phyloP scores from a whole-genome alignment of 2,113 vertebrate genomes.

The Grammomys dolichurus region DNA sequence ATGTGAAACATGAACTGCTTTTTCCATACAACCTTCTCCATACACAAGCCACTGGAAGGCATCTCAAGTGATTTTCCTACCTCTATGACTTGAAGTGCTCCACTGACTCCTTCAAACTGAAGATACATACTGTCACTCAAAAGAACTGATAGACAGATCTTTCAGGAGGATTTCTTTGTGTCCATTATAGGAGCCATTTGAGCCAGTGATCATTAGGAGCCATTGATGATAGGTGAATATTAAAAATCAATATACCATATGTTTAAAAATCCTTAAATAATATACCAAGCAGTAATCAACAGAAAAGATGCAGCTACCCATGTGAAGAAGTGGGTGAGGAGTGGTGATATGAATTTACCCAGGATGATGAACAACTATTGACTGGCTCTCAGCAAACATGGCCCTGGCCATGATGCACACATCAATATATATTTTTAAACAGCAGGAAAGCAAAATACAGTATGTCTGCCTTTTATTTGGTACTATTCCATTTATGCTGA shows the following conservation, averaged over 20 bases:
- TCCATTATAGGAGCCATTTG: not conserved
- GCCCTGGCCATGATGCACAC: not conserved
- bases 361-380: conserved; percentile 68
- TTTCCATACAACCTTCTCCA: conserved; percentile 72
- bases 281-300: not conserved
- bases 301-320: not conserved
- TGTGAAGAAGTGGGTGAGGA: conserved; percentile 49
- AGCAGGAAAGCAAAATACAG: conserved; percentile 26
- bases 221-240: not conserved
- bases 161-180: not conserved
- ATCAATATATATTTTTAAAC: not conserved
- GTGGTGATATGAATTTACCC: conserved; percentile 62
- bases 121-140: not conserved
- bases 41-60: conserved; percentile 25
- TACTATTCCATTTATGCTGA: conserved; percentile 57
- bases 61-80: rapidly evolving
- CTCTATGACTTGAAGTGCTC: not conserved
- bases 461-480: not conserved
- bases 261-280: conserved; percentile 23
- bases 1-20: rapidly evolving
- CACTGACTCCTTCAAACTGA: not conserved
- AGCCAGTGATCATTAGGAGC: not conserved
- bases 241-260: not conserved
- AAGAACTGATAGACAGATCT: not conserved
- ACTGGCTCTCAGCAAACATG: conserved; percentile 25